These are phyloP conservation scores for Hoplodrina ambigua DNA, from an alignment of 2,888 invertebrate genomes.

Conservation along the genomic window DNA sequence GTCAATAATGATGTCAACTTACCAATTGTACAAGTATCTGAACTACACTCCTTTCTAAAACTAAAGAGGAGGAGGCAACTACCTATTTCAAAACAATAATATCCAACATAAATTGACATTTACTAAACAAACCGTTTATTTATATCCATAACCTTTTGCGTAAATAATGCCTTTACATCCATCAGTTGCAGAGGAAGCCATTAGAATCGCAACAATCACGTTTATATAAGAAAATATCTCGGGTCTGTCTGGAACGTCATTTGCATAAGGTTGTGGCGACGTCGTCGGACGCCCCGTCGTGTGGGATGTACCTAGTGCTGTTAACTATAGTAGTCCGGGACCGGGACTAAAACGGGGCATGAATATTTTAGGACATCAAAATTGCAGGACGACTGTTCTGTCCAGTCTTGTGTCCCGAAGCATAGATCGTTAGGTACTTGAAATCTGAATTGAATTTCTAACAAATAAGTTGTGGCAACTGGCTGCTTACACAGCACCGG, in stretches of 20 bases:
- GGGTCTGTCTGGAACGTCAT: conserved; percentile 65
- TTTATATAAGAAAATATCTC: conserved; percentile 67
- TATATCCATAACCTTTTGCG: conserved; percentile 58
- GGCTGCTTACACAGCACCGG: too few species aligned
- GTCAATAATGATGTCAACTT: too few species aligned
- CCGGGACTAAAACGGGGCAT: conserved; percentile 32
- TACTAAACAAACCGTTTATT: conserved; percentile 35
- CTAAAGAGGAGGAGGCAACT: not conserved
- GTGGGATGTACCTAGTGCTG: conserved; percentile 55
- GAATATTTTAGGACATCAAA: conserved; percentile 35
- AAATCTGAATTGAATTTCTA: too few species aligned
- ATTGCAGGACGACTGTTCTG: conserved; percentile 2
- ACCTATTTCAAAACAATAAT: conserved; percentile 5
- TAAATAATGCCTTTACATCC: conserved; percentile 56
- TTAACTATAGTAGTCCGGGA: conserved; percentile 18
- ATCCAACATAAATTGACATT: conserved; percentile 29
- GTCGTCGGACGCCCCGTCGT: conserved; percentile 63
- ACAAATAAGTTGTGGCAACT: too few species aligned
- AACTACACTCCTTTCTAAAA: not conserved
- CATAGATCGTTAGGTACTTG: too few species aligned
- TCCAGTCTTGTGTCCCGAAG: not conserved
- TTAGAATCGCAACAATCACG: conserved; percentile 71
- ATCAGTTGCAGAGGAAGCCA: conserved; percentile 62
- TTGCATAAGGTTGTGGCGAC: conserved; percentile 66
- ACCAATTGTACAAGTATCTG: not conserved